Percentiles rank a stretch among this genome's conserved stretches.
phyloP scores from a whole-genome alignment of 2,113 vertebrate genomes.

The Psephotus haematonotus region DNA sequence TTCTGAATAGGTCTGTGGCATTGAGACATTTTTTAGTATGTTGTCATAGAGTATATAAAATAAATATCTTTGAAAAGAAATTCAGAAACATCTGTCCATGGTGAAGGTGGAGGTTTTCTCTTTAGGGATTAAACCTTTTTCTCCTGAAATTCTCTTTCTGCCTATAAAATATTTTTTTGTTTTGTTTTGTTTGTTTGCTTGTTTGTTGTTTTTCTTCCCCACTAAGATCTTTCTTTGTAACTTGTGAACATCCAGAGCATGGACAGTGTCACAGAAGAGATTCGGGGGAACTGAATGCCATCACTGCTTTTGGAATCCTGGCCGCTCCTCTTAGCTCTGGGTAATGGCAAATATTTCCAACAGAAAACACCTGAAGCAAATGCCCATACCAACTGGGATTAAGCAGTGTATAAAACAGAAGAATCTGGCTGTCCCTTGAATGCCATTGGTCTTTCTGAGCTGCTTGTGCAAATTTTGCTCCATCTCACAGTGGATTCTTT shows the following conservation, averaged over 20 bases:
- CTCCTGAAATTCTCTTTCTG: neutral
- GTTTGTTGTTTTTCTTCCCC: neutral
- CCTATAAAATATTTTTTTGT: neutral
- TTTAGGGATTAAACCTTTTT: neutral
- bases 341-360: neutral
- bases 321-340: neutral
- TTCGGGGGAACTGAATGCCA: neutral
- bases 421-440: neutral
- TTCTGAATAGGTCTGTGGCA: neutral
- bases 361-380: neutral
- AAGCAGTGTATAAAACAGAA: neutral
- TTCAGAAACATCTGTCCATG: neutral
- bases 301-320: neutral
- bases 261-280: neutral
- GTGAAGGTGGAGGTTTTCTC: neutral
- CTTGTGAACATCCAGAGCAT: neutral
- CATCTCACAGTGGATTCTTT: neutral
- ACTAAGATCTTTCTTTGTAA: neutral
- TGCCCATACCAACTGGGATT: fast-evolving
- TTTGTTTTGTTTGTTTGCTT: neutral
- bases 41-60: neutral
- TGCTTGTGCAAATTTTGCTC: neutral
- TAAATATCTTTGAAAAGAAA: neutral
- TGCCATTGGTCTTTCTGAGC: neutral
- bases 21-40: neutral